phyloP scores from a whole-genome alignment of 2,797 vertebrate genomes.

The Ibycter americanus region DNA sequence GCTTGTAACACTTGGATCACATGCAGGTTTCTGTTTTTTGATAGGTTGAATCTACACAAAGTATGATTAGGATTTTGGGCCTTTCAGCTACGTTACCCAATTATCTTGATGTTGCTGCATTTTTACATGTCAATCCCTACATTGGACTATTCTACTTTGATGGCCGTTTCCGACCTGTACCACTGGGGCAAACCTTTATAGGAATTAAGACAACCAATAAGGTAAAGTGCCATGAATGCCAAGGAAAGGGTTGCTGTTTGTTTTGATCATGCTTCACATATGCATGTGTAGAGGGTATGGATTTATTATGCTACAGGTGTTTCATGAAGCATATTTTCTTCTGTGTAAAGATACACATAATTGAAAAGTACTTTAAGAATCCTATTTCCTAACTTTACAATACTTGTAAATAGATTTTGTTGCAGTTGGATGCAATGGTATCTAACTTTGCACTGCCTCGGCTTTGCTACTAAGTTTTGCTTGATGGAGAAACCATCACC shows the following conservation, averaged over 20 bases:
- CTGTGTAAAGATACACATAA: neutral
- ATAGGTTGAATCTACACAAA: conserved; percentile 97
- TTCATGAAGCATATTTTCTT: neutral
- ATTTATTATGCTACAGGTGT: neutral
- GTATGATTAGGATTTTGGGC: conserved; percentile 98
- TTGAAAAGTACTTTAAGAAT: neutral
- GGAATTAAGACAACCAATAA: conserved; percentile 94
- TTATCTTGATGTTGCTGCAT: conserved; percentile 93
- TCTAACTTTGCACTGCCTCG: neutral
- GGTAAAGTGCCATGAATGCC: conserved; percentile 73
- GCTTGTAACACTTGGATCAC: neutral
- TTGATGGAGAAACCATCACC: neutral
- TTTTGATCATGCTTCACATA: neutral
- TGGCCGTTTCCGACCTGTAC: conserved; percentile 93
- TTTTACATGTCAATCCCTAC: conserved; percentile 95
- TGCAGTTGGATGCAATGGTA: neutral
- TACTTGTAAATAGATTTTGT: neutral
- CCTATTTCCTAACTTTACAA: neutral
- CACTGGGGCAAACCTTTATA: conserved; percentile 93
- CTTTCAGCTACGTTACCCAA: conserved; percentile 97
- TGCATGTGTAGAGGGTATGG: neutral
- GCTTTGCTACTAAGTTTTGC: neutral
- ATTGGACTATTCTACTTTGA: conserved; percentile 98
- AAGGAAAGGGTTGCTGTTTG: neutral
- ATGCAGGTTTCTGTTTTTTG: neutral